Percentiles rank a stretch among this genome's conserved stretches.
These are phyloP conservation scores for Lacanobia oleracea DNA, from an alignment of 2,888 invertebrate species.

Conservation along the genomic window DNA sequence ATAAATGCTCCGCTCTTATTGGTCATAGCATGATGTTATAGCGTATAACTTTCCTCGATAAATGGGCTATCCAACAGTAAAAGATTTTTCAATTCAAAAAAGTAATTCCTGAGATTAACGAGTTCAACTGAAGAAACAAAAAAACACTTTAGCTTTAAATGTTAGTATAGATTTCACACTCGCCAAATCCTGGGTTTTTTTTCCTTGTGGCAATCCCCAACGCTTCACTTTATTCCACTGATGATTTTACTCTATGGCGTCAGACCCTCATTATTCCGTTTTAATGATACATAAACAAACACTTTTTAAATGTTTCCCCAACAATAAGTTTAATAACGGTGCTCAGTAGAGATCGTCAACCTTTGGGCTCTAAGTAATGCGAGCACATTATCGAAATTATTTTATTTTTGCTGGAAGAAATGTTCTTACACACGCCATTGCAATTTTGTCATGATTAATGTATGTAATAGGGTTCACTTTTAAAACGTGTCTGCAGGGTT, in stretches of 20 bases:
- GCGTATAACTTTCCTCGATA: too few species aligned
- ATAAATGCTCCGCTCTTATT: too few species aligned
- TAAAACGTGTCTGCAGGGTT: background rate
- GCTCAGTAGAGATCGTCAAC: slow-evolving; percentile 36
- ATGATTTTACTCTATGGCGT: slow-evolving; percentile 22
- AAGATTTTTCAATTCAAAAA: too few species aligned
- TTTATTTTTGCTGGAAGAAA: background rate
- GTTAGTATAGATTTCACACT: too few species aligned
- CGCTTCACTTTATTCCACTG: slow-evolving; percentile 17
- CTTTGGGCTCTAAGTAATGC: slow-evolving; percentile 36
- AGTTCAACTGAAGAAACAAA: too few species aligned
- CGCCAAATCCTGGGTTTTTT: too few species aligned
- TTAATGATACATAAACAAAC: slow-evolving; percentile 68
- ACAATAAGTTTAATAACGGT: slow-evolving; percentile 57
- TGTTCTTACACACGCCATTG: background rate
- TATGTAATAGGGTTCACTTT: background rate
- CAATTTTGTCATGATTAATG: slow-evolving; percentile 25
- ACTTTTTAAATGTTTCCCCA: slow-evolving; percentile 57
- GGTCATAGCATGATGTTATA: too few species aligned
- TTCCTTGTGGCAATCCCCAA: background rate
- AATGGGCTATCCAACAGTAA: too few species aligned
- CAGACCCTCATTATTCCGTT: slow-evolving; percentile 27
- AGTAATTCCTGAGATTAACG: too few species aligned
- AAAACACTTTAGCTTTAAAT: too few species aligned
- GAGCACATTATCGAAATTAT: slow-evolving; percentile 29